Conservation (phyloP, 2,888 invertebrate species). For the Melipona beecheii region DNA sequence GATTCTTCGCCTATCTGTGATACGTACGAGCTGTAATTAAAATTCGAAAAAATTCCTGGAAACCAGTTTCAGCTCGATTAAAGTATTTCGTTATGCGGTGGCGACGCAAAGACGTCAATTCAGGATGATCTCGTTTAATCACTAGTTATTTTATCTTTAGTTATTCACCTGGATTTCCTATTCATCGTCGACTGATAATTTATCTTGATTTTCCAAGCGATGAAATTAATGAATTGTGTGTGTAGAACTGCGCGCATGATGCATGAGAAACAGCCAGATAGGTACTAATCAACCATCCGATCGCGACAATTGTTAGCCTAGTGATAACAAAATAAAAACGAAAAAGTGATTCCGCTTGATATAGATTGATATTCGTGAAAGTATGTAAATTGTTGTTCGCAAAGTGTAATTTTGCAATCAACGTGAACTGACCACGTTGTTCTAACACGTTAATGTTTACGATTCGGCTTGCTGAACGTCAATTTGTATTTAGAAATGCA, state of each 20-base stretch:
- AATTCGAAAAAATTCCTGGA: conserved; percentile 71
- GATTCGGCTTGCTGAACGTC: background rate
- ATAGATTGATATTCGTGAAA: background rate
- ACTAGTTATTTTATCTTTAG: conserved; percentile 24
- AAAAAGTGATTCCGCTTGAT: background rate
- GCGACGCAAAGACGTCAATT: conserved; percentile 62
- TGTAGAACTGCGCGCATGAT: background rate
- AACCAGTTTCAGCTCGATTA: conserved; percentile 67
- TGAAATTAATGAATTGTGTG: conserved; percentile 8
- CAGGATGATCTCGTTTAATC: conserved; percentile 73
- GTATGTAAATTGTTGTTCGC: conserved; percentile 32
- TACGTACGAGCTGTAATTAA: conserved; percentile 72
- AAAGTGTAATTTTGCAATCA: conserved; percentile 42
- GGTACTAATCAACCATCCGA: background rate
- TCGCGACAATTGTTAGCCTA: background rate
- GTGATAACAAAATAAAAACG: background rate
- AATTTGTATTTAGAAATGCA: conserved; percentile 15
- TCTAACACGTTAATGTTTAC: background rate
- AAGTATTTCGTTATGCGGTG: conserved; percentile 66
- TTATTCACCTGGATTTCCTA: conserved; percentile 16
- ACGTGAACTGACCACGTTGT: background rate
- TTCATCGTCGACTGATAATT: conserved; percentile 14
- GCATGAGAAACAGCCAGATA: background rate
- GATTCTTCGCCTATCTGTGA: conserved; percentile 52
- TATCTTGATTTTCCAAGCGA: conserved; percentile 23